These are phyloP conservation scores for Quadriops clusia DNA, from an alignment of 2,888 invertebrate genomes.

Conservation along the genomic window DNA sequence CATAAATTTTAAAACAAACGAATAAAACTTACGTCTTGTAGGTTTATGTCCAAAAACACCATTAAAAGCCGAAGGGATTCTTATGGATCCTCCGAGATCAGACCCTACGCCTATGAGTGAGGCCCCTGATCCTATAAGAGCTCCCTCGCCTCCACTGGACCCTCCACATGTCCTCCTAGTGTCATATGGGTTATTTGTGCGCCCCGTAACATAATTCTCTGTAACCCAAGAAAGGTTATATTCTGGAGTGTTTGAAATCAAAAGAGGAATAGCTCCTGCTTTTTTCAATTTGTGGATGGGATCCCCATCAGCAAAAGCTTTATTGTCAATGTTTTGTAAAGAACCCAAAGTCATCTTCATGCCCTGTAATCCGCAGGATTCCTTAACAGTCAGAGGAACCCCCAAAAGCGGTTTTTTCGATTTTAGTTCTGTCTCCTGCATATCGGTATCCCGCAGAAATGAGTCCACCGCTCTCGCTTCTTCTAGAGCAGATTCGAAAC, in stretches of 20 bases:
- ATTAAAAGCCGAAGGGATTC: slow-evolving; percentile 74
- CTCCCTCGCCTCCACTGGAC: slow-evolving; percentile 80
- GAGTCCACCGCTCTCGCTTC: slow-evolving; percentile 66
- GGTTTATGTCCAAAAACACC: slow-evolving; percentile 85
- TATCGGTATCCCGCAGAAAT: slow-evolving; percentile 37
- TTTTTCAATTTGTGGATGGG: slow-evolving; percentile 48
- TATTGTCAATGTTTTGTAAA: slow-evolving; percentile 26
- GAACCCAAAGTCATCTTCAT: slow-evolving; percentile 30
- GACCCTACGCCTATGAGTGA: slow-evolving; percentile 70
- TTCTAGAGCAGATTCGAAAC: slow-evolving; percentile 60
- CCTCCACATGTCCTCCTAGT: slow-evolving; percentile 65
- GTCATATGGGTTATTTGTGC: slow-evolving; percentile 76
- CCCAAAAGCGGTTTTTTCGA: slow-evolving; percentile 65
- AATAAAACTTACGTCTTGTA: slow-evolving; percentile 45
- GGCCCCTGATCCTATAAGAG: slow-evolving; percentile 61
- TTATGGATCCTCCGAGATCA: slow-evolving; percentile 79
- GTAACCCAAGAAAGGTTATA: slow-evolving; percentile 83
- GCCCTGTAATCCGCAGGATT: no score
- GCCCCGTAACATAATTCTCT: slow-evolving; percentile 63
- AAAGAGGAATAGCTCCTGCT: slow-evolving; percentile 71
- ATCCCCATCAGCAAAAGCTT: slow-evolving; percentile 55
- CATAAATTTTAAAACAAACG: slow-evolving; percentile 3
- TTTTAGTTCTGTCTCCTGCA: slow-evolving; percentile 47
- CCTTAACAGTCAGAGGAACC: slow-evolving; percentile 77
- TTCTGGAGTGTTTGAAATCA: slow-evolving; percentile 79